These are phyloP conservation scores for Sigmodon hispidus DNA, from an alignment of 2,113 vertebrate species.

Conservation along the genomic window DNA sequence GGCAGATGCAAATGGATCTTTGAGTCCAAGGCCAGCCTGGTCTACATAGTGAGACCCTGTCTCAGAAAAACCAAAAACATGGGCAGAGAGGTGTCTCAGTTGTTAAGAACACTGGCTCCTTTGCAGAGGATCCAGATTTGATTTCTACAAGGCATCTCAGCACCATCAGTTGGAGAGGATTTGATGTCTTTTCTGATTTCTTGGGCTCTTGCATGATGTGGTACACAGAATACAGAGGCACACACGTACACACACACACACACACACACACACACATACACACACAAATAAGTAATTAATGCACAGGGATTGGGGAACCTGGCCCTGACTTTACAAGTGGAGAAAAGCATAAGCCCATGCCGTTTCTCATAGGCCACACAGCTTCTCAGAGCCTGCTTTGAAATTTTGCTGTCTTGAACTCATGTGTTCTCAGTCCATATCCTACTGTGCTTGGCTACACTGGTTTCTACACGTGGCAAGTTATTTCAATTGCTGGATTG, in stretches of 20 bases:
- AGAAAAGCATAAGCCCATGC: not conserved
- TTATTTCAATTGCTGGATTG: not conserved
- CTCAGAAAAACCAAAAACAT: not conserved
- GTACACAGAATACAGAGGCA: not conserved
- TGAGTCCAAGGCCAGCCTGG: not conserved
- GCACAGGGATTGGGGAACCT: constrained; percentile 4
- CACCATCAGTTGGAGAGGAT: not conserved
- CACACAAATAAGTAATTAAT: too few relatives aligned
- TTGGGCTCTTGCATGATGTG: not conserved
- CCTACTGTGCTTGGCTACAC: not conserved
- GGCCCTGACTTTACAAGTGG: not conserved
- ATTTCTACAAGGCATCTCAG: not conserved
- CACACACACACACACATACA: too few relatives aligned
- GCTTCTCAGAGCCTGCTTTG: not conserved
- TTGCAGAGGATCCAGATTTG: not conserved
- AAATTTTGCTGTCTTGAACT: not conserved
- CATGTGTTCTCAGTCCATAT: not conserved
- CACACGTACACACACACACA: too few relatives aligned
- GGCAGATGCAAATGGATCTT: not conserved
- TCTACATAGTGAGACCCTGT: not conserved
- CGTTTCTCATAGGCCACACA: not conserved
- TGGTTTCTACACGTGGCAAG: not conserved
- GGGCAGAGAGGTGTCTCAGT: not conserved
- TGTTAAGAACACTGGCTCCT: not conserved
- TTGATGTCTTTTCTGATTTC: not conserved